A percentile compares a stretch with the other conserved stretches of the same genome.
Evolutionary conservation across 2,888 invertebrate genomes (phyloP).

Genomic region (Rhodophaea formosa): DNA sequence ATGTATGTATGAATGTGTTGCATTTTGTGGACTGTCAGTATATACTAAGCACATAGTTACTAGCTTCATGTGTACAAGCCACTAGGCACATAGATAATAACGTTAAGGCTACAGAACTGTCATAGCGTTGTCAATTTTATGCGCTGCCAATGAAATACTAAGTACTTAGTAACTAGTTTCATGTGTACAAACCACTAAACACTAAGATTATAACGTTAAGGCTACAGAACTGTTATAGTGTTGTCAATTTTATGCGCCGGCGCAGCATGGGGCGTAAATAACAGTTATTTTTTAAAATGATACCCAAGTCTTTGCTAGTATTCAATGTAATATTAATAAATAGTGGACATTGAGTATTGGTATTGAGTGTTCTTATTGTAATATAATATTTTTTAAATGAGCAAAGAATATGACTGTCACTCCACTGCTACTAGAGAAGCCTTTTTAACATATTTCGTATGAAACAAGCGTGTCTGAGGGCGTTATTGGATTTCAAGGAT

Average conservation of each 20-base stretch:
- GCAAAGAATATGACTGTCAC: too few relatives aligned
- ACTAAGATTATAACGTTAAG: slow-evolving; percentile 7
- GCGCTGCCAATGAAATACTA: too few relatives aligned
- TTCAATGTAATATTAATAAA: neutral
- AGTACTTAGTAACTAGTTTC: too few relatives aligned
- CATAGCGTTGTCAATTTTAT: slow-evolving; percentile 15
- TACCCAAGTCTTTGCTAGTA: neutral
- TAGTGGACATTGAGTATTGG: too few relatives aligned
- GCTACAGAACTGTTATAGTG: slow-evolving; percentile 11
- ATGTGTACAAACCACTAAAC: neutral
- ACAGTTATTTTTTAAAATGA: neutral
- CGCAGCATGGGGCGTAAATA: slow-evolving; percentile 6
- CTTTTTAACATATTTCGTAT: too few relatives aligned
- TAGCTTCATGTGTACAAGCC: neutral
- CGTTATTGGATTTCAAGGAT: too few relatives aligned
- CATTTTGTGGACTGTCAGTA: neutral
- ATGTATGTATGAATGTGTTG: too few relatives aligned
- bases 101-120: slow-evolving; percentile 9
- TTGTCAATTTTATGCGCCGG: slow-evolving; percentile 13
- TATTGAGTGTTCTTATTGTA: too few relatives aligned
- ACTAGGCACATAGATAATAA: neutral
- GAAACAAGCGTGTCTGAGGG: too few relatives aligned
- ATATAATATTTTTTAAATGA: too few relatives aligned
- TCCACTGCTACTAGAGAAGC: too few relatives aligned
- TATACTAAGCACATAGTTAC: neutral